Percentiles rank a stretch among this genome's conserved stretches.
Conservation (phyloP, 2,113 vertebrate genomes). For the Actinemys pallida region DNA sequence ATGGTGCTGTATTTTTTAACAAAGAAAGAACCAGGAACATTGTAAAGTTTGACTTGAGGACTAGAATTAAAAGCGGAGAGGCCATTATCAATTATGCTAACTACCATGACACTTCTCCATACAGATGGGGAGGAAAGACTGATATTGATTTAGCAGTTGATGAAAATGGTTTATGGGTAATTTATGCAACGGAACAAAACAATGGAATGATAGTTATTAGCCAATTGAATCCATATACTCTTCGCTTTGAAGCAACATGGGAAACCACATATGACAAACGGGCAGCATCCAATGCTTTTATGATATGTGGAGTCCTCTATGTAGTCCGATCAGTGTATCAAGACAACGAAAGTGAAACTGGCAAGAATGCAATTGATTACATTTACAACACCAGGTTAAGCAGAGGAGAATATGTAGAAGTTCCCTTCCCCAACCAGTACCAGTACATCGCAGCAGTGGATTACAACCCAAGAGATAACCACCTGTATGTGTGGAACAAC, state of each 20-base stretch:
- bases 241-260: conserved; percentile 98
- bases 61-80: conserved; percentile 98
- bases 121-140: conserved; percentile 98
- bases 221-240: conserved; percentile 97
- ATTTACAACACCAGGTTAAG: conserved; percentile 95
- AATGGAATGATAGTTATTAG: conserved; percentile 99
- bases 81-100: conserved; percentile 99
- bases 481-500: conserved; percentile 99
- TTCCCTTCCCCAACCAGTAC: conserved; percentile 99
- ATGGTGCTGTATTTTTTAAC: conserved; percentile 99
- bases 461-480: conserved; percentile 99
- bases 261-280: conserved; percentile 96
- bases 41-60: conserved; percentile 98
- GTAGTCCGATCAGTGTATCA: conserved; percentile 97
- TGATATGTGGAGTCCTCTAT: conserved; percentile 98
- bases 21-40: conserved; percentile 98
- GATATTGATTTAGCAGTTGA: conserved; percentile 98
- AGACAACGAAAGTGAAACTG: conserved; percentile 97
- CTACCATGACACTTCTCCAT: conserved; percentile 98
- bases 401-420: conserved; percentile 92
- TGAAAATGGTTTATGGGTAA: conserved; percentile 98
- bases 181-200: conserved; percentile 99
- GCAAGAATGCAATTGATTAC: conserved; percentile 96
- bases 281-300: conserved; percentile 97
- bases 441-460: conserved; percentile 99